These are phyloP conservation scores for Amblyopsis hoosieri DNA, from an alignment of 2,797 vertebrate species.

Conservation along the genomic window DNA sequence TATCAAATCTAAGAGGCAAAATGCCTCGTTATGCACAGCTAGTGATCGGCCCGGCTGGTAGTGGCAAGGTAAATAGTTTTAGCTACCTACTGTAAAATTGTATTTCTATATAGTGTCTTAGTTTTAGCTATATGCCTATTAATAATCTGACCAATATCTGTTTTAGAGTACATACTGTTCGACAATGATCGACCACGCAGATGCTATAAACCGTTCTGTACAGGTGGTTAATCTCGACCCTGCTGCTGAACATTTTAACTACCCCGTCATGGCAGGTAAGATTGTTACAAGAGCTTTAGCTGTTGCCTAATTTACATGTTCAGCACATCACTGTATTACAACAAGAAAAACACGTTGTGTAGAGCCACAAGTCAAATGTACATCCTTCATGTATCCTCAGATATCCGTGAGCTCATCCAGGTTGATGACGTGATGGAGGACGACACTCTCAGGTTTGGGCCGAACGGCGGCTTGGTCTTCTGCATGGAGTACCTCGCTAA, in stretches of 20 bases:
- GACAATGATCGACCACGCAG: slow-evolving; percentile 89
- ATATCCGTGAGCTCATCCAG: slow-evolving; percentile 94
- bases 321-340: background rate
- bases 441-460: slow-evolving; percentile 86
- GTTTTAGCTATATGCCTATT: background rate
- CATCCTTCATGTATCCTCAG: slow-evolving; percentile 54
- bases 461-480: slow-evolving; percentile 94
- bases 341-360: background rate
- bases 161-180: slow-evolving; percentile 95
- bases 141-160: background rate
- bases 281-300: background rate
- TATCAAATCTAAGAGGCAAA: background rate
- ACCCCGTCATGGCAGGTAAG: slow-evolving; percentile 93
- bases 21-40: slow-evolving; percentile 96
- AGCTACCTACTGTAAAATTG: background rate
- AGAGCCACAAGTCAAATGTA: background rate
- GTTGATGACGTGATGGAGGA: slow-evolving; percentile 99
- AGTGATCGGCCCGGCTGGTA: slow-evolving; percentile 96
- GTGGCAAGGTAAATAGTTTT: slow-evolving; percentile 87
- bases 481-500: slow-evolving; percentile 98
- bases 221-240: slow-evolving; percentile 97
- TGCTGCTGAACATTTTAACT: slow-evolving; percentile 91
- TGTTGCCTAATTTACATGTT: background rate
- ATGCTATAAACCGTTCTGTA: slow-evolving; percentile 85
- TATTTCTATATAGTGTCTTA: slow-evolving; percentile 14